These are phyloP conservation scores for Myotis findleyi DNA, from an alignment of 2,797 vertebrate genomes.

Conservation along the genomic window DNA sequence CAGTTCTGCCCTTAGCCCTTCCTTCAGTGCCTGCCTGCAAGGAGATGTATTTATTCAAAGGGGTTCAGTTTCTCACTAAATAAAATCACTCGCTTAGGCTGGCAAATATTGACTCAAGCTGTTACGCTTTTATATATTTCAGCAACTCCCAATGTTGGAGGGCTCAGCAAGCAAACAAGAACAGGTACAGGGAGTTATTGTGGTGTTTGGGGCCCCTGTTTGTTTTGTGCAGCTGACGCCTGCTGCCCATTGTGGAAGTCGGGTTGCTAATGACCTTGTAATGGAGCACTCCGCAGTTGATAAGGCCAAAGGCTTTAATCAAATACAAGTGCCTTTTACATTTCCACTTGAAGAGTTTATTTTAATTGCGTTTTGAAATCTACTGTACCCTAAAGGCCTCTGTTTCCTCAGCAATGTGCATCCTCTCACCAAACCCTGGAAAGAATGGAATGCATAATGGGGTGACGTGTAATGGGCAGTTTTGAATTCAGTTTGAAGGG, in stretches of 20 bases:
- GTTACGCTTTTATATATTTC: constrained; percentile 90
- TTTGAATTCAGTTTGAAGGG: constrained; percentile 40
- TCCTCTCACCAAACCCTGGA: constrained; percentile 78
- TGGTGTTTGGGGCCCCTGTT: constrained; percentile 86
- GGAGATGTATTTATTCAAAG: constrained; percentile 86
- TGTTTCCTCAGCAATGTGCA: constrained; percentile 71
- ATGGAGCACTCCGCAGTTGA: constrained; percentile 79
- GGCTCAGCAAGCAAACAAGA: constrained; percentile 90
- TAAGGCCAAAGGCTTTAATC: constrained; percentile 84
- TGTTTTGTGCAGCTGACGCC: constrained; percentile 84
- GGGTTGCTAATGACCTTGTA: constrained; percentile 87
- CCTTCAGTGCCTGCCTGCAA: constrained; percentile 53
- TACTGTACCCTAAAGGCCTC: constrained; percentile 74
- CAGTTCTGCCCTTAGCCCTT: neutral
- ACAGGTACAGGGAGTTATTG: constrained; percentile 90
- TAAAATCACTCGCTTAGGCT: constrained; percentile 87
- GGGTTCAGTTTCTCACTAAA: constrained; percentile 86
- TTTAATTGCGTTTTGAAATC: constrained; percentile 88
- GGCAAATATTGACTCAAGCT: constrained; percentile 91
- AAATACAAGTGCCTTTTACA: constrained; percentile 84
- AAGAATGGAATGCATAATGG: constrained; percentile 71
- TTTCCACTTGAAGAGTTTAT: constrained; percentile 86
- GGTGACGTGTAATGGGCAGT: constrained; percentile 65
- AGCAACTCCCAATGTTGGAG: constrained; percentile 87
- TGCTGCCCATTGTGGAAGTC: constrained; percentile 82